Evolutionary conservation across 2,888 invertebrate genomes (phyloP).

Genomic region (Lasiommata megera): DNA sequence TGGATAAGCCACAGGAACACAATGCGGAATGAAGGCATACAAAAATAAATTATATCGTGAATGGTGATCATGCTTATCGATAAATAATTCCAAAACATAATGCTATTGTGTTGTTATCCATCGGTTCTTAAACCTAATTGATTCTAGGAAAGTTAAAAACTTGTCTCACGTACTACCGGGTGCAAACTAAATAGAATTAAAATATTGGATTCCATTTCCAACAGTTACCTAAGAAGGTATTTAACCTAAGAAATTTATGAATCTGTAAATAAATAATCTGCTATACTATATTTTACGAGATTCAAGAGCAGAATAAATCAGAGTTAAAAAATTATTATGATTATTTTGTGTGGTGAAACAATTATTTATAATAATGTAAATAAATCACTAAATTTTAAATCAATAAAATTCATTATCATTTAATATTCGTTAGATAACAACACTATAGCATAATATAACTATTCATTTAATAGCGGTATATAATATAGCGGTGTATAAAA

Average conservation of each 20-base stretch:
- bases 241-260: no score
- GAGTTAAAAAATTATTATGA: no score
- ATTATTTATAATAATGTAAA: no score
- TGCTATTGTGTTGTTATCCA: conserved; percentile 10
- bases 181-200: no score
- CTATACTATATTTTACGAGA: no score
- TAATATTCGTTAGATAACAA: not conserved
- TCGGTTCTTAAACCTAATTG: not conserved
- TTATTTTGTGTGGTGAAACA: no score
- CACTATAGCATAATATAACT: not conserved
- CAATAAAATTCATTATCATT: no score
- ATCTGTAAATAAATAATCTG: no score
- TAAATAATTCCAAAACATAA: not conserved
- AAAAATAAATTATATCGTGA: conserved; percentile 38
- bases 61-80: conserved; percentile 26
- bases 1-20: conserved; percentile 71
- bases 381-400: no score
- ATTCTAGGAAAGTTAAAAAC: not conserved
- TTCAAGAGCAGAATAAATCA: no score
- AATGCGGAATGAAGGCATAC: conserved; percentile 55
- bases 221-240: no score
- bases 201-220: no score
- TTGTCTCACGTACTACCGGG: not conserved
- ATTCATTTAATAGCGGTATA: not conserved
- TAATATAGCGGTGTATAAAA: conserved; percentile 2